A percentile compares a stretch with the other conserved stretches of the same genome.
Conservation (phyloP, 1,140 invertebrate genomes). For the Phortica variegata region DNA sequence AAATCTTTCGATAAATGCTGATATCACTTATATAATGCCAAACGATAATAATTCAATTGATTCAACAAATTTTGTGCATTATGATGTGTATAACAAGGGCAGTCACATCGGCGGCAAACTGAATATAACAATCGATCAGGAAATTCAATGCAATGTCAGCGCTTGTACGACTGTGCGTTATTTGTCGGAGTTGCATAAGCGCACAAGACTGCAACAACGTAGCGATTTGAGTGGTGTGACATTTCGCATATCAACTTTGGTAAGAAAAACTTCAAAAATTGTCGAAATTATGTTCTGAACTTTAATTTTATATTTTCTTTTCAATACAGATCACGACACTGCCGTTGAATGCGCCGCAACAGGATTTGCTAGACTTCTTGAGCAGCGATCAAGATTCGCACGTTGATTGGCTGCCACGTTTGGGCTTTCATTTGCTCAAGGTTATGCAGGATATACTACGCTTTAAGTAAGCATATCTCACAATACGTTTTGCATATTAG, state of each 20-base stretch:
- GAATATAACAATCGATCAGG: conserved; percentile 44
- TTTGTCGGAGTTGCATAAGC: conserved; percentile 29
- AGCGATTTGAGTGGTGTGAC: conserved; percentile 32
- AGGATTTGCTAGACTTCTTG: conserved; percentile 19
- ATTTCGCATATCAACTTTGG: conserved; percentile 37
- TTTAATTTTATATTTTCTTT: background rate
- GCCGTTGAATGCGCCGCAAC: conserved; percentile 20
- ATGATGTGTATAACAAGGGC: conserved; percentile 51
- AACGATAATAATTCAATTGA: background rate
- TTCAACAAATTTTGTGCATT: conserved; percentile 17
- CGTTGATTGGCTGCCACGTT: conserved; percentile 32
- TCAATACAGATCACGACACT: conserved; percentile 25
- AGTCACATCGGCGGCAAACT: conserved; percentile 37
- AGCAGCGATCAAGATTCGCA: conserved; percentile 20
- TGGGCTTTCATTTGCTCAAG: conserved; percentile 26
- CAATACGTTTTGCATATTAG: background rate
- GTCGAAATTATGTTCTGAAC: background rate
- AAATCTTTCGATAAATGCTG: conserved; percentile 42
- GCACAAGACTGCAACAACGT: conserved; percentile 32
- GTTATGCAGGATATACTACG: conserved; percentile 31
- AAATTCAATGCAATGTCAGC: conserved; percentile 26
- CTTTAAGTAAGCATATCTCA: conserved; percentile 29
- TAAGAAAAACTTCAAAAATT: conserved; percentile 6
- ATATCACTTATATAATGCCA: conserved; percentile 25
- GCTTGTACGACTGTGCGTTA: conserved; percentile 23